A percentile compares a stretch with the other conserved stretches of the same genome.
These are phyloP conservation scores for Trissolcus japonicus DNA, from an alignment of 2,888 invertebrate genomes.

Conservation along the genomic window DNA sequence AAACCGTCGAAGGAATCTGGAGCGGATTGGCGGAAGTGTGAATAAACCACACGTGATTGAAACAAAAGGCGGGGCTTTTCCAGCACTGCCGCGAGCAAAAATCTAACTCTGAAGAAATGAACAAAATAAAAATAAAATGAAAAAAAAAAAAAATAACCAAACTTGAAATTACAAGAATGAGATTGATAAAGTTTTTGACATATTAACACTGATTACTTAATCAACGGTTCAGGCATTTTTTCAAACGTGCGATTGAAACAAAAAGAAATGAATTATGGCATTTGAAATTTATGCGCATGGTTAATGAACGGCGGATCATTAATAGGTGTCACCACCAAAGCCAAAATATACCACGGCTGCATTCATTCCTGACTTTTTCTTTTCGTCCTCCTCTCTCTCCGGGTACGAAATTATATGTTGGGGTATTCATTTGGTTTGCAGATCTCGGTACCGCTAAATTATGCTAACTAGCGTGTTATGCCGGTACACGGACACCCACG, in stretches of 20 bases:
- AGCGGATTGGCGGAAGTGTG: conserved; percentile 23
- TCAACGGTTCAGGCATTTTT: not conserved
- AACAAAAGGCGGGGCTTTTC: conserved; percentile 5
- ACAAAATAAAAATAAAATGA: not conserved
- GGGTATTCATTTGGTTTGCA: conserved; percentile 47
- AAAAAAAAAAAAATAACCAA: not conserved
- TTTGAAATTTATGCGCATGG: conserved; percentile 36
- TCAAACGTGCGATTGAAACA: not conserved
- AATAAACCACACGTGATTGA: conserved; percentile 21
- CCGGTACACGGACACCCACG: conserved; percentile 52
- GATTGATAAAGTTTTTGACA: not conserved
- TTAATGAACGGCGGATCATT: conserved; percentile 24
- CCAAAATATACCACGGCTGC: conserved; percentile 19
- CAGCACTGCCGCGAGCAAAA: conserved; percentile 7
- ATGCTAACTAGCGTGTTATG: conserved; percentile 53
- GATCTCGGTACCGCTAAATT: conserved; percentile 45
- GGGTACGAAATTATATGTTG: conserved; percentile 26
- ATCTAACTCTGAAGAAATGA: not conserved
- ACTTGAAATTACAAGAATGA: not conserved
- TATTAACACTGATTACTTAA: not conserved
- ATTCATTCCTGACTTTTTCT: not conserved
- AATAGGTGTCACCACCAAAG: conserved; percentile 36
- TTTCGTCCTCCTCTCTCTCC: conserved; percentile 24
- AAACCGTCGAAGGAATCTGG: conserved; percentile 22
- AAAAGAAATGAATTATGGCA: not conserved